These are phyloP conservation scores for Amazona vittata DNA, from an alignment of 2,113 vertebrate genomes.

Conservation along the genomic window DNA sequence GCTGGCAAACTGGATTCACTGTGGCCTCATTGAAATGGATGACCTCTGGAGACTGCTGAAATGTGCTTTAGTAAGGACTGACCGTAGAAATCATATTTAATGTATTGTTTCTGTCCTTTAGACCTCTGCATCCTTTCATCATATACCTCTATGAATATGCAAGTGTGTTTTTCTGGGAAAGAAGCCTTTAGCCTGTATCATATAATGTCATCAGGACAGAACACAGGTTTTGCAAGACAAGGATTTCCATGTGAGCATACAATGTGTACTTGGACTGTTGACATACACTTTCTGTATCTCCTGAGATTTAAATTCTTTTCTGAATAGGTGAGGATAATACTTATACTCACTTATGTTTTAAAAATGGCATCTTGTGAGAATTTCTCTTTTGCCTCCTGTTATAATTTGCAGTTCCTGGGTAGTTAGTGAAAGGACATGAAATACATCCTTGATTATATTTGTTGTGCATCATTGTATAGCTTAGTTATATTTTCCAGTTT, in stretches of 20 bases:
- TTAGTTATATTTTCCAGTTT: not conserved
- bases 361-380: not conserved
- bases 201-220: not conserved
- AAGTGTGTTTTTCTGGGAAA: not conserved
- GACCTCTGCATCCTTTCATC: not conserved
- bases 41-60: not conserved
- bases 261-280: not conserved
- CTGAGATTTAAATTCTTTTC: not conserved
- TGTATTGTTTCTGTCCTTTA: not conserved
- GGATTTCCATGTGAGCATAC: not conserved
- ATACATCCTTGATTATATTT: not conserved
- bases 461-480: not conserved
- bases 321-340: not conserved
- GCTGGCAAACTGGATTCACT: not conserved
- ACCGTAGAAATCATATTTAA: not conserved
- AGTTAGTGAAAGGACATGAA: not conserved
- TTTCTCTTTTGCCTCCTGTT: not conserved
- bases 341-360: not conserved
- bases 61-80: not conserved
- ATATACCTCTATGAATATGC: not conserved
- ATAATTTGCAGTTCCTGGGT: not conserved
- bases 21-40: not conserved
- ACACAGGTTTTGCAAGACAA: not conserved
- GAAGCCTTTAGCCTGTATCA: not conserved
- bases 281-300: rapidly evolving